These are phyloP conservation scores for Leguminivora glycinivorella DNA, from an alignment of 1,140 invertebrate genomes.

Conservation along the genomic window DNA sequence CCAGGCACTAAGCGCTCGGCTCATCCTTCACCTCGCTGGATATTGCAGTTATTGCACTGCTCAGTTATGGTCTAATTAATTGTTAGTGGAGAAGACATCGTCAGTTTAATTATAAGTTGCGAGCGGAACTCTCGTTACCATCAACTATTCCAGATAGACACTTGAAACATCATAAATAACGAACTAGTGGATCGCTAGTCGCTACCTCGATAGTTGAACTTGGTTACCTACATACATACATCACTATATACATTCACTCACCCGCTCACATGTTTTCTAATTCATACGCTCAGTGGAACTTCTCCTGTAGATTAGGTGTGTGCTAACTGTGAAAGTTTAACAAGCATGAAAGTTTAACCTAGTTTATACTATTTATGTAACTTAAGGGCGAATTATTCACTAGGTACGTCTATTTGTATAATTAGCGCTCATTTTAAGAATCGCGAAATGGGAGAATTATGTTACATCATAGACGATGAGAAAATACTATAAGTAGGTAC, in stretches of 20 bases:
- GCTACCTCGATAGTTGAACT: background rate
- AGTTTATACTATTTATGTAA: constrained; percentile 16
- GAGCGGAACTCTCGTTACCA: constrained; percentile 30
- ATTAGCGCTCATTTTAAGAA: background rate
- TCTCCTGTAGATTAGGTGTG: constrained; percentile 17
- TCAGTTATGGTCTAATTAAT: constrained; percentile 63
- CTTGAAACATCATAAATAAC: constrained; percentile 24
- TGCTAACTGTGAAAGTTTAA: constrained; percentile 24
- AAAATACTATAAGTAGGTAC: no score
- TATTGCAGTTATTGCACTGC: constrained; percentile 49
- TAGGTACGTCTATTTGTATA: background rate
- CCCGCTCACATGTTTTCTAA: constrained; percentile 22
- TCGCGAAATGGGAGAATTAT: background rate
- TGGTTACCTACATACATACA: background rate
- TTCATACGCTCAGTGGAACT: constrained; percentile 23
- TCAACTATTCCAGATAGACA: constrained; percentile 29
- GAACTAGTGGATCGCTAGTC: constrained; percentile 14
- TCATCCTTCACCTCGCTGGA: constrained; percentile 47
- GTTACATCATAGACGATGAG: background rate
- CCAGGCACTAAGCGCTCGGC: constrained; percentile 35
- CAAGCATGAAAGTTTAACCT: constrained; percentile 23
- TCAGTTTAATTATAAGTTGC: constrained; percentile 60
- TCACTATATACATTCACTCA: background rate
- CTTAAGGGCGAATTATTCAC: background rate
- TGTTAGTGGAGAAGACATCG: constrained; percentile 52